phyloP scores from a whole-genome alignment of 1,140 invertebrate genomes.

The Calliopsis andreniformis region DNA sequence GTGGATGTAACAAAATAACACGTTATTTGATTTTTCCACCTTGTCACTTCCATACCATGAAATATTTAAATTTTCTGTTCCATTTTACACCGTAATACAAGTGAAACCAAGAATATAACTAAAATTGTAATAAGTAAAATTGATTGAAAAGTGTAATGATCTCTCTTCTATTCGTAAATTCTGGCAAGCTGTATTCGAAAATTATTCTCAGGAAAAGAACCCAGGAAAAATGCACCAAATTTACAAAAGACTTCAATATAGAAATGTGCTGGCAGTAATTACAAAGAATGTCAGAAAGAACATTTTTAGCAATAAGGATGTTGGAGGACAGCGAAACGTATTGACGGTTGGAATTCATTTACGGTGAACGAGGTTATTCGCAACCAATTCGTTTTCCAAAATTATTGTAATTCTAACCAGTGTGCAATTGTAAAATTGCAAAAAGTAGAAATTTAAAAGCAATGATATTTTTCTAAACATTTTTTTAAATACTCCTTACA shows the following conservation, averaged over 20 bases:
- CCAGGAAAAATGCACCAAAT: conserved; percentile 36
- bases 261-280: background rate
- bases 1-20: background rate
- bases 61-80: conserved; percentile 38
- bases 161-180: background rate
- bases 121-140: background rate
- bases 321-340: conserved; percentile 36
- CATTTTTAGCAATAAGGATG: background rate
- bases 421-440: background rate
- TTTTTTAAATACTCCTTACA: background rate
- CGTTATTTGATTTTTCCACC: background rate
- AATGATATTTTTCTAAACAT: background rate
- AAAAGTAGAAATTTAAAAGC: background rate
- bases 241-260: conserved; percentile 1
- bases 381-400: conserved; percentile 42
- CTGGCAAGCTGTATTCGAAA: background rate
- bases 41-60: background rate
- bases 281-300: background rate
- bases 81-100: background rate
- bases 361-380: conserved; percentile 50
- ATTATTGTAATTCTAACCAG: conserved; percentile 10
- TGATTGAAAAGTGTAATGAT: background rate
- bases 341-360: conserved; percentile 59
- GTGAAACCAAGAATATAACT: background rate
- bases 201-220: background rate